Percentiles rank a stretch among this genome's conserved stretches.
These are phyloP conservation scores for Biston betularia DNA, from an alignment of 2,888 invertebrate genomes.

Conservation along the genomic window DNA sequence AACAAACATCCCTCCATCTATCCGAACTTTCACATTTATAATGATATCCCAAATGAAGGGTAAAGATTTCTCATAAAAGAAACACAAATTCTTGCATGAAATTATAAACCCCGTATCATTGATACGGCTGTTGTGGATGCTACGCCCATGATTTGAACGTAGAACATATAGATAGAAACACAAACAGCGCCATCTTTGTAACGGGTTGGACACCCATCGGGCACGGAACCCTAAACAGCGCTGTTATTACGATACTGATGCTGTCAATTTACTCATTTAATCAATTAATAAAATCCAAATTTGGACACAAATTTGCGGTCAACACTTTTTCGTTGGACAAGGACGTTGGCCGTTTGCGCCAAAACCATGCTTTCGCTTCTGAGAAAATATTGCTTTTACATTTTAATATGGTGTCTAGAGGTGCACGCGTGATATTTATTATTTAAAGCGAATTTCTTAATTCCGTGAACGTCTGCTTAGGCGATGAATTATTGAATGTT, in stretches of 20 bases:
- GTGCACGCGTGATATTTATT: slow-evolving; percentile 21
- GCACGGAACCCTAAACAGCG: not conserved
- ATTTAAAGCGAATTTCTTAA: slow-evolving; percentile 30
- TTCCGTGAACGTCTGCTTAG: slow-evolving; percentile 25
- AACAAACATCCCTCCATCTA: no score
- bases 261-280: slow-evolving; percentile 44
- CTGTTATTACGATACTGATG: slow-evolving; percentile 40
- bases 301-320: slow-evolving; percentile 37
- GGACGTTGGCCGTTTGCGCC: slow-evolving; percentile 52
- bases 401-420: slow-evolving; percentile 33
- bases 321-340: slow-evolving; percentile 41
- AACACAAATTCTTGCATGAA: no score
- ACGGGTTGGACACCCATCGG: no score
- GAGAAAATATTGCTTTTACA: slow-evolving; percentile 44
- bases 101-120: no score
- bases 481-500: slow-evolving; percentile 28
- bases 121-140: no score
- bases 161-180: no score
- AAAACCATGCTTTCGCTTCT: slow-evolving; percentile 50
- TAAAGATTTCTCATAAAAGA: no score
- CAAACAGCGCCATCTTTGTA: no score
- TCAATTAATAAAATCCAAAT: slow-evolving; percentile 44
- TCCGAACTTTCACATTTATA: no score
- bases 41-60: no score
- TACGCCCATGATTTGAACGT: no score